phyloP scores from a whole-genome alignment of 2,113 vertebrate species.

The Solea senegalensis region DNA sequence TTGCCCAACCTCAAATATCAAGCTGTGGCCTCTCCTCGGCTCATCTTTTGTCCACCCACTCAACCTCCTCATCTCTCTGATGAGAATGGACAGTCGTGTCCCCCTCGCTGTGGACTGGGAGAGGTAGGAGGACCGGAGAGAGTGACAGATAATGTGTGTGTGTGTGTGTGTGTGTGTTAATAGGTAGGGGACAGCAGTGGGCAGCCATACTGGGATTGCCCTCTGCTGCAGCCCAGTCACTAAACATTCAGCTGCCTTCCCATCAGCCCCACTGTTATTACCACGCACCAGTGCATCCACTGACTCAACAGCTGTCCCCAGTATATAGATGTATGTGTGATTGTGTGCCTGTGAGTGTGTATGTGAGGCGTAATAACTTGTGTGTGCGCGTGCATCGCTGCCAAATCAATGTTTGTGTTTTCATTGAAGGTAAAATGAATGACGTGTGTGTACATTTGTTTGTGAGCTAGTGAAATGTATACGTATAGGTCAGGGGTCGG shows the following conservation, averaged over 20 bases:
- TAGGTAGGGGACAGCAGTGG: neutral
- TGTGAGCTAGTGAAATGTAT: constrained; percentile 7
- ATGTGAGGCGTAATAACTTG: neutral
- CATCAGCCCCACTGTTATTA: constrained; percentile 69
- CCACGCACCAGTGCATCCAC: constrained; percentile 56
- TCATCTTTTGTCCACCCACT: neutral
- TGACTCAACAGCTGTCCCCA: constrained; percentile 61
- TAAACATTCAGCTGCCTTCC: constrained; percentile 64
- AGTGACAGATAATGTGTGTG: constrained; percentile 15
- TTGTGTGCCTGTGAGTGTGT: constrained; percentile 12
- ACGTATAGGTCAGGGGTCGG: too few species aligned
- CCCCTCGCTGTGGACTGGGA: constrained; percentile 30
- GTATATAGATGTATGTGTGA: constrained; percentile 27
- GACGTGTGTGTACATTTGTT: constrained; percentile 10
- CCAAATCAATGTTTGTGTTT: constrained; percentile 9
- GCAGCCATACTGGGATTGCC: constrained; percentile 61
- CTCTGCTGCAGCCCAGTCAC: constrained; percentile 43
- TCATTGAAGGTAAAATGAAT: constrained; percentile 34
- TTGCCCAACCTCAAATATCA: constrained; percentile 40
- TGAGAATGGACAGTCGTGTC: constrained; percentile 41
- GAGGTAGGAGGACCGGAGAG: constrained; percentile 13
- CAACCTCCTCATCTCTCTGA: constrained; percentile 14
- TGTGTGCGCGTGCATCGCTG: constrained; percentile 8
- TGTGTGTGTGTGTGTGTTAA: constrained; percentile 5
- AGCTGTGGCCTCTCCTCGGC: constrained; percentile 22